phyloP scores from a whole-genome alignment of 2,888 invertebrate species.

The Zele albiditarsus region DNA sequence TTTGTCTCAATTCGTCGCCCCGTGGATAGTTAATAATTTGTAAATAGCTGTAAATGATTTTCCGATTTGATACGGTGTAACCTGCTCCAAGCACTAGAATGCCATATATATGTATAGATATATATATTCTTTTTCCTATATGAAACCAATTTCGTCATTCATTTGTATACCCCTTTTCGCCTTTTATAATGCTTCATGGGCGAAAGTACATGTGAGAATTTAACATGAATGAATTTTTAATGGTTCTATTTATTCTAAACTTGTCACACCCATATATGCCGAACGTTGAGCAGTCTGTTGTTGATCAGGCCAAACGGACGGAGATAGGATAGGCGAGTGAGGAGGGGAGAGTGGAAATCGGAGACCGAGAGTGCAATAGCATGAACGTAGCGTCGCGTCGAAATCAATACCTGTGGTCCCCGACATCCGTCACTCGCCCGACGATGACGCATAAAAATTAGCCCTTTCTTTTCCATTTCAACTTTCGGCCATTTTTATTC shows the following conservation, averaged over 20 bases:
- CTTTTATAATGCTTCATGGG: no score
- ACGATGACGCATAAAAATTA: constrained; percentile 58
- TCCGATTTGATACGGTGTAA: neutral
- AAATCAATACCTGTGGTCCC: constrained; percentile 68
- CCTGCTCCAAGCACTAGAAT: no score
- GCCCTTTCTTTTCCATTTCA: constrained; percentile 51
- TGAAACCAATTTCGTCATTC: no score
- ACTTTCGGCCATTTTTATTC: constrained; percentile 4
- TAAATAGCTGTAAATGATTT: no score
- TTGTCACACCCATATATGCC: neutral
- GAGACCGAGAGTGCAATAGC: constrained; percentile 47
- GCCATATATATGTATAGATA: no score
- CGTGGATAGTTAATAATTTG: no score
- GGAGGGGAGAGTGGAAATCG: constrained; percentile 36
- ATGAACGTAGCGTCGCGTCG: constrained; percentile 61
- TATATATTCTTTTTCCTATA: no score
- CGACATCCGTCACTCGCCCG: constrained; percentile 68
- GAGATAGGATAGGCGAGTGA: constrained; percentile 11
- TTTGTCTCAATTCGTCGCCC: no score
- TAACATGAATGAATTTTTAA: no score
- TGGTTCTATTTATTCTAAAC: no score
- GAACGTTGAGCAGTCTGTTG: constrained; percentile 38
- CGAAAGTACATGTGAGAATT: no score
- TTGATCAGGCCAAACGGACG: constrained; percentile 3
- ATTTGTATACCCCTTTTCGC: no score